phyloP scores from a whole-genome alignment of 2,888 invertebrate species.

The Drosophila formosana region DNA sequence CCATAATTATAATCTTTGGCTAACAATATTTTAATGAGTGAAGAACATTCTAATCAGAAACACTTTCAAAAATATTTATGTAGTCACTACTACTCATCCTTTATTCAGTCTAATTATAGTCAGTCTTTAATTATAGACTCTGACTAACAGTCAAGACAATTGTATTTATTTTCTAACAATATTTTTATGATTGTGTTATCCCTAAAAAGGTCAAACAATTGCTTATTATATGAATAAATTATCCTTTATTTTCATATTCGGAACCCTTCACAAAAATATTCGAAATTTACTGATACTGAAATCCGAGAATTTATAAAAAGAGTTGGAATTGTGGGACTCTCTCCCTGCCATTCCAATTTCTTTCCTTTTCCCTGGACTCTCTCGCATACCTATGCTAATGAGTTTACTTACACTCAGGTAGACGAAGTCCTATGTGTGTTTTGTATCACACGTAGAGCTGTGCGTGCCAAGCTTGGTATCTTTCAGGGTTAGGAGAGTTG shows the following conservation, averaged over 20 bases:
- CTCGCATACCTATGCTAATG: conserved; percentile 42
- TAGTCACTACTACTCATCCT: too few relatives aligned
- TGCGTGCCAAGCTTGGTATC: conserved; percentile 16
- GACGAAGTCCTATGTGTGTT: neutral
- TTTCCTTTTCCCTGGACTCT: neutral
- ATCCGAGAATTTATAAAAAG: neutral
- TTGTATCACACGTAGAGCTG: neutral
- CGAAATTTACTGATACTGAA: neutral
- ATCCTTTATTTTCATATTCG: neutral
- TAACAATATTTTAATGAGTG: too few relatives aligned
- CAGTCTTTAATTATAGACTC: too few relatives aligned
- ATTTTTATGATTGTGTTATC: too few relatives aligned
- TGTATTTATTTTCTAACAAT: too few relatives aligned
- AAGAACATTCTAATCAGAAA: too few relatives aligned
- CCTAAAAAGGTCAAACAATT: too few relatives aligned
- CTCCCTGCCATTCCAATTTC: neutral
- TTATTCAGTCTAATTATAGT: too few relatives aligned
- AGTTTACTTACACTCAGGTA: conserved; percentile 5
- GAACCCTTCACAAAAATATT: neutral
- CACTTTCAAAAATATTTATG: too few relatives aligned
- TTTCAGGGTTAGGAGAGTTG: conserved; percentile 11
- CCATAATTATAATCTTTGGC: too few relatives aligned
- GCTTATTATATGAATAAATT: too few relatives aligned
- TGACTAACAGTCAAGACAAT: too few relatives aligned
- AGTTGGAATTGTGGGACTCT: neutral